phyloP scores from a whole-genome alignment of 2,888 invertebrate genomes.

The Cantharis rustica region DNA sequence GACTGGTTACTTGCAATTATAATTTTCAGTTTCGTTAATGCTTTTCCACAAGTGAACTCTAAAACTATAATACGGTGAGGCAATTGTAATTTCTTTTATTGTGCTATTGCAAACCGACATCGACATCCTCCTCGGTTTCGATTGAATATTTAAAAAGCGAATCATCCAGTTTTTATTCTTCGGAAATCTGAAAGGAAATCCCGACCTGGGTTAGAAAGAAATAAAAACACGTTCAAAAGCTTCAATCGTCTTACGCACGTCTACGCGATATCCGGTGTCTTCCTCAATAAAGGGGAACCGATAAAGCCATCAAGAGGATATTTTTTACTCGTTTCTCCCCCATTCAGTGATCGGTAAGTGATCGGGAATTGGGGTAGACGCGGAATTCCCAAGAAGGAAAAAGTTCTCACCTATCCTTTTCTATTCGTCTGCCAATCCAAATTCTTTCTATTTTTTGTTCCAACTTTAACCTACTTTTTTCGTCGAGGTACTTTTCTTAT shows the following conservation, averaged over 20 bases:
- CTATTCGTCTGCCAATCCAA: slow-evolving; percentile 17
- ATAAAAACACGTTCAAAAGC: not conserved
- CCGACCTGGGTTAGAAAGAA: not conserved
- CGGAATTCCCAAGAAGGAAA: slow-evolving; percentile 23
- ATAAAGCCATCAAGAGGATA: slow-evolving; percentile 40
- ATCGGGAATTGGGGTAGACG: slow-evolving; percentile 39
- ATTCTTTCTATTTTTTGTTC: slow-evolving; percentile 16
- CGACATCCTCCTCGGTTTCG: not conserved
- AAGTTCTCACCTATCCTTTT: slow-evolving; percentile 14
- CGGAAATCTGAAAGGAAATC: not conserved
- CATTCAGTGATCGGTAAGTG: slow-evolving; percentile 38
- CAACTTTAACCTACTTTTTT: slow-evolving; percentile 29
- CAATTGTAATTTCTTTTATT: not conserved
- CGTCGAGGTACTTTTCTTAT: not conserved
- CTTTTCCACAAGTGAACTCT: not conserved
- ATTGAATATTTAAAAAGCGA: not conserved
- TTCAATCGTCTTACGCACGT: slow-evolving; percentile 33
- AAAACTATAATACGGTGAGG: not conserved
- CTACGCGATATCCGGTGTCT: slow-evolving; percentile 30
- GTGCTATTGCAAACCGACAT: not conserved
- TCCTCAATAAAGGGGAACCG: slow-evolving; percentile 35
- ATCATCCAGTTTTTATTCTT: not conserved
- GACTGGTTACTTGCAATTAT: not conserved
- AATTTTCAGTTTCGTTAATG: not conserved
- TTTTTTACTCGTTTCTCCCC: slow-evolving; percentile 34